phyloP scores from a whole-genome alignment of 2,113 vertebrate species.

The Tauraco erythrolophus region DNA sequence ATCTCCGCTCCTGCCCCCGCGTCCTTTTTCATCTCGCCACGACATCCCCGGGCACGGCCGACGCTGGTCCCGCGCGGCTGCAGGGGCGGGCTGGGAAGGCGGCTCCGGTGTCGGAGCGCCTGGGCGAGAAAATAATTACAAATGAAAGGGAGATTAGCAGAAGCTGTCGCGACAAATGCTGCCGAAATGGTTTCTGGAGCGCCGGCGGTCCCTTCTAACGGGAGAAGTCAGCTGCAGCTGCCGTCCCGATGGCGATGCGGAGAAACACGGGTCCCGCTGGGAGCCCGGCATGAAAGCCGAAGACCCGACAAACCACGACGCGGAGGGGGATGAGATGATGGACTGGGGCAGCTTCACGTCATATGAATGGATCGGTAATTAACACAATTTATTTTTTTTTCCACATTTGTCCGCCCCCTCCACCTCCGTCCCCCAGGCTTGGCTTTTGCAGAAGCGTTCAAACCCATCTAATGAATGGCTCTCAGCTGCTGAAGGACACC shows the following conservation, averaged over 20 bases:
- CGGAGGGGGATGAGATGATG: background rate
- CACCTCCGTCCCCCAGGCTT: background rate
- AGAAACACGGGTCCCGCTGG: conserved; percentile 20
- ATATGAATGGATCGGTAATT: conserved; percentile 48
- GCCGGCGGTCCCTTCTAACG: conserved; percentile 60
- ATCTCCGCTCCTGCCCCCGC: background rate
- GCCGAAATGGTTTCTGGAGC: conserved; percentile 63
- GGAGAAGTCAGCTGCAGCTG: conserved; percentile 73
- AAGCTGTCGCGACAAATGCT: conserved; percentile 70
- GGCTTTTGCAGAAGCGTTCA: background rate
- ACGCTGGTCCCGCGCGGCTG: background rate
- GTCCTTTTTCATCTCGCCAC: background rate
- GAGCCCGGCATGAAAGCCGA: conserved; percentile 17
- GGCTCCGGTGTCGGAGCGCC: background rate
- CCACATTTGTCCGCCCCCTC: conserved; percentile 19
- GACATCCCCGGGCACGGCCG: background rate
- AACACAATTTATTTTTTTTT: background rate
- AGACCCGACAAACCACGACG: background rate
- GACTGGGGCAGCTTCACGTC: conserved; percentile 46
- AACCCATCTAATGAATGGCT: conserved; percentile 47
- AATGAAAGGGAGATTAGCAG: conserved; percentile 80
- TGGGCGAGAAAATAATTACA: conserved; percentile 74
- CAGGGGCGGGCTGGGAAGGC: background rate
- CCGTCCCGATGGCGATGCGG: conserved; percentile 28
- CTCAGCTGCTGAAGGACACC: conserved; percentile 61